phyloP scores from a whole-genome alignment of 2,888 invertebrate species.

The Tridacna gigas region DNA sequence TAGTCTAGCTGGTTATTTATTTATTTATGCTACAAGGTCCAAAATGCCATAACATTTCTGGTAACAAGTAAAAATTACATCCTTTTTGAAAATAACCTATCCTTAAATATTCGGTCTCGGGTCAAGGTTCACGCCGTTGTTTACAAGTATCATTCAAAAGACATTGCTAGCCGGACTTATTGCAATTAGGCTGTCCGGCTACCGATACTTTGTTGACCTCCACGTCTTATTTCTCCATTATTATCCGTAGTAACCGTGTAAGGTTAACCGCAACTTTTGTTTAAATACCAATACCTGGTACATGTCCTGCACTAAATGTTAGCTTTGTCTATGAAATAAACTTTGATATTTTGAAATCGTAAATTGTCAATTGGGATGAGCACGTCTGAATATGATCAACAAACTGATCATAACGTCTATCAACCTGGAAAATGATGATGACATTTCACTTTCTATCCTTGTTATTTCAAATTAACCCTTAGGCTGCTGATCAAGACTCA shows the following conservation, averaged over 20 bases:
- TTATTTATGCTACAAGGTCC: not conserved
- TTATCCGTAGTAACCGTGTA: slow-evolving; percentile 6
- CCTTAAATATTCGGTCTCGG: not conserved
- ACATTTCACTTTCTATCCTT: too few relatives aligned
- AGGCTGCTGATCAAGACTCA: too few relatives aligned
- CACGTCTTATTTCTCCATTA: not conserved
- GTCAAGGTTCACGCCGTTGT: slow-evolving; percentile 20
- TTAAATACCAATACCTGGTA: not conserved
- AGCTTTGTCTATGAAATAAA: too few relatives aligned
- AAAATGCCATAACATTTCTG: not conserved
- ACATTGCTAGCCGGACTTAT: slow-evolving; percentile 53
- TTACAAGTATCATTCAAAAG: slow-evolving; percentile 47
- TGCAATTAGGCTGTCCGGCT: slow-evolving; percentile 63
- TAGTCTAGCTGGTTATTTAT: too few relatives aligned
- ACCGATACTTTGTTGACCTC: slow-evolving; percentile 25
- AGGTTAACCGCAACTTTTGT: slow-evolving; percentile 15
- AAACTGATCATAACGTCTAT: too few relatives aligned
- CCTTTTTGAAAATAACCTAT: not conserved
- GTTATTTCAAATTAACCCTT: too few relatives aligned
- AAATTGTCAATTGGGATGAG: too few relatives aligned
- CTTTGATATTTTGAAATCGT: too few relatives aligned
- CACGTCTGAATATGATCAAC: too few relatives aligned
- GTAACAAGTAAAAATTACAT: not conserved
- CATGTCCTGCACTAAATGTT: too few relatives aligned
- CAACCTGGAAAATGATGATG: too few relatives aligned